These are phyloP conservation scores for Catostylus mosaicus DNA, from an alignment of 30 jellyfish, hydroid and myxozoan genomes.

Conservation along the genomic window DNA sequence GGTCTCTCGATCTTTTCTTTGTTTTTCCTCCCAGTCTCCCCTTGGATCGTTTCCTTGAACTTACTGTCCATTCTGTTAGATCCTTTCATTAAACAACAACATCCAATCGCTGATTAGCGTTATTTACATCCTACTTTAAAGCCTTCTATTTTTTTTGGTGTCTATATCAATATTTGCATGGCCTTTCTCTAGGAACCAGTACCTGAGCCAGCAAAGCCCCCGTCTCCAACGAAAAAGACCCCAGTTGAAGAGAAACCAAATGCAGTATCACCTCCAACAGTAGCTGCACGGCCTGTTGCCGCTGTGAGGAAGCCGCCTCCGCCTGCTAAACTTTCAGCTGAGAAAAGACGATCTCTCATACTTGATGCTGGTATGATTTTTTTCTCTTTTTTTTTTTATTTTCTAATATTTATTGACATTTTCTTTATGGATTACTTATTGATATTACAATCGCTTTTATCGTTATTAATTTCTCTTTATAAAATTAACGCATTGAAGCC, in stretches of 20 bases:
- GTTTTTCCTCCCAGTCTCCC: too few relatives aligned
- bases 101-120: too few relatives aligned
- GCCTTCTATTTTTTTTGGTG: too few relatives aligned
- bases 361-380: constrained; percentile 58
- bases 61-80: too few relatives aligned
- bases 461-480: not conserved
- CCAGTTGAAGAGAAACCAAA: constrained; percentile 10
- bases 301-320: constrained; percentile 72
- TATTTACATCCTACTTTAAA: too few relatives aligned
- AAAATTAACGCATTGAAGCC: not conserved
- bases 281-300: constrained; percentile 22
- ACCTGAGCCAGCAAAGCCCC: not conserved
- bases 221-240: not conserved
- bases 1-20: too few relatives aligned
- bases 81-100: too few relatives aligned
- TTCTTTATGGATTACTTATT: not conserved
- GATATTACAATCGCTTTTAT: not conserved
- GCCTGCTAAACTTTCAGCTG: constrained; percentile 57
- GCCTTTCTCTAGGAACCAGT: not conserved
- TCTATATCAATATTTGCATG: too few relatives aligned
- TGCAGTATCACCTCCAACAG: constrained; percentile 42
- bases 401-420: too few relatives aligned
- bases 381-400: not conserved
- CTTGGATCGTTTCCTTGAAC: too few relatives aligned
- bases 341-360: constrained; percentile 54